Percentiles rank a stretch among this genome's conserved stretches.
These are phyloP conservation scores for Dysidea cf. avara DNA, from an alignment of 37 sponge, comb jelly and placozoan genomes.

Conservation along the genomic window DNA sequence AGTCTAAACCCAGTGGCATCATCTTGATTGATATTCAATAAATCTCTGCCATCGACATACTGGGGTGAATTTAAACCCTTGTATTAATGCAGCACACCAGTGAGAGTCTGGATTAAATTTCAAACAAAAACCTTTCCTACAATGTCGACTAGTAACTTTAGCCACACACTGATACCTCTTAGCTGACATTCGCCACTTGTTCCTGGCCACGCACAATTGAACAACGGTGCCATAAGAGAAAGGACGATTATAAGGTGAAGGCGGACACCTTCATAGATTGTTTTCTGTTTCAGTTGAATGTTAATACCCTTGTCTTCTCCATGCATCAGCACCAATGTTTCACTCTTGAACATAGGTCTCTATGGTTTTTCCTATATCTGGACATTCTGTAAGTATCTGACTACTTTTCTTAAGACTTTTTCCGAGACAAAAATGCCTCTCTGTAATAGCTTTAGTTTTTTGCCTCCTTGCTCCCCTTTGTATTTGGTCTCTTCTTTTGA, in stretches of 20 bases:
- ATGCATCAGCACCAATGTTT: constrained; percentile 28
- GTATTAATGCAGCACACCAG: constrained; percentile 7
- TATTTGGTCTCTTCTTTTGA: background rate
- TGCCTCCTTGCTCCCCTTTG: constrained; percentile 1
- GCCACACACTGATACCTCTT: constrained; percentile 19
- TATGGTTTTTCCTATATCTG: constrained; percentile 24
- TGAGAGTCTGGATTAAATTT: constrained; percentile 2
- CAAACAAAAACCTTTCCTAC: constrained; percentile 23
- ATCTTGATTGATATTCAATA: constrained; percentile 3
- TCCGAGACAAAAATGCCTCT: background rate
- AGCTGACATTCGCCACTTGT: constrained; percentile 6
- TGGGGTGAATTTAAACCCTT: too few species aligned
- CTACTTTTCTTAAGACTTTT: background rate
- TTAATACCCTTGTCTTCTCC: constrained; percentile 31
- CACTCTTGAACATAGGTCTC: constrained; percentile 22
- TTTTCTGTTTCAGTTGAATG: constrained; percentile 17
- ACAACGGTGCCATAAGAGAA: constrained; percentile 32
- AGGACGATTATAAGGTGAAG: constrained; percentile 9
- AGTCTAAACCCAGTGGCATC: constrained; percentile 3
- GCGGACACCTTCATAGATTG: constrained; percentile 22
- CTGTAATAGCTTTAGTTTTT: background rate
- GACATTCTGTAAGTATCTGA: constrained; percentile 4
- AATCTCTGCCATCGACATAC: background rate
- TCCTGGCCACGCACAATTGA: constrained; percentile 32
- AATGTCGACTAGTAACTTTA: constrained; percentile 8